Conservation (phyloP, 1,140 invertebrate species). For the Leptonema lineaticorne region DNA sequence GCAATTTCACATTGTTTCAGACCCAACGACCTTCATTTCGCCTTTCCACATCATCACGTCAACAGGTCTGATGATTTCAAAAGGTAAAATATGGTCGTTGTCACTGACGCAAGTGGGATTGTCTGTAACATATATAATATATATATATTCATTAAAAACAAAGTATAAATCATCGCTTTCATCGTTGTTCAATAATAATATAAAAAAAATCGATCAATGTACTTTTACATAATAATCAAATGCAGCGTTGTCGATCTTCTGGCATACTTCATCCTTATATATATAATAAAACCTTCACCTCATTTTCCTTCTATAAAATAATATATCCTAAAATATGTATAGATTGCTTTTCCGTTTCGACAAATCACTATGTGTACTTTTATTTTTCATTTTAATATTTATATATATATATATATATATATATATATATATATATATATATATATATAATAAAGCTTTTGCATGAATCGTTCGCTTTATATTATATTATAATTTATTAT, state of each 20-base stretch:
- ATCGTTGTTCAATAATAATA: not conserved
- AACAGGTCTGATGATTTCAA: constrained; percentile 33
- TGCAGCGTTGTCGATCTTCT: not conserved
- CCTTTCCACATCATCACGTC: constrained; percentile 29
- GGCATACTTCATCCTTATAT: not conserved
- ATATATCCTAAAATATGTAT: not conserved
- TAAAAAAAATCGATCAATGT: no score
- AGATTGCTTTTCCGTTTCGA: constrained; percentile 13
- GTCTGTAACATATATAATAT: not conserved
- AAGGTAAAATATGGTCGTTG: constrained; percentile 32
- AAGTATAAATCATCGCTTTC: no score
- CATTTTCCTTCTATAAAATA: not conserved
- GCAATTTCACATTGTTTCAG: constrained; percentile 32
- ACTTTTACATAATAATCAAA: no score
- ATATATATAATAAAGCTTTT: constrained; percentile 1
- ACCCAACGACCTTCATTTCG: constrained; percentile 30
- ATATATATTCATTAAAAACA: not conserved
- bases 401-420: not conserved
- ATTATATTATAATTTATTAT: not conserved
- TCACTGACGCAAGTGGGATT: constrained; percentile 19
- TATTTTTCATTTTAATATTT: not conserved
- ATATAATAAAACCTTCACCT: not conserved
- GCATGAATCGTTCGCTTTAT: constrained; percentile 16
- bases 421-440: not conserved
- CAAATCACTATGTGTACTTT: constrained; percentile 6